Base-by-base conservation (phyloP, 2,888 invertebrate genomes). In the Troglohyphantes excavatus region DNA sequence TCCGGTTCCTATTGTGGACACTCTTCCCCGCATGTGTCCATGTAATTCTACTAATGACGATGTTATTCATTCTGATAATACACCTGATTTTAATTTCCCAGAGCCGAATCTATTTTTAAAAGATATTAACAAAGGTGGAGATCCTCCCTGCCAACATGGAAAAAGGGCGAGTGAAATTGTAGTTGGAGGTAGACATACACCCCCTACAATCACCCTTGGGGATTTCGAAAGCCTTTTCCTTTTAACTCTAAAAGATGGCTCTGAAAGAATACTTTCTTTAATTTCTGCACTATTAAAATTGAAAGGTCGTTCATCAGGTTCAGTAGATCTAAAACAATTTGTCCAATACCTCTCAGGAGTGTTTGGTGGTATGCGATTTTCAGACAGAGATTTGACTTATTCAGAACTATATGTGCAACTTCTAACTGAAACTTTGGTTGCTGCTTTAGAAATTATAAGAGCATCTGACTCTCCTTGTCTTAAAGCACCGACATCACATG, bases 401-500 rank as follows among this genome's bases (percentile, higher is more conserved):
- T 19, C 67, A n/a, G 84, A 75, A 33, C n/a, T 76, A 7, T 84
- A 73, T 21, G 27, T 75, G 2, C 29, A 84, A 46, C 75, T 84
- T 29, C 21, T 84, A 39, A 19, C 67, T 19, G 75, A 84, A 68
- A 53, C 84, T n/a, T 75, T 84, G 26, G 65, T 84, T 43, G 39
- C 67, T 53, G 21, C 84, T 19, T 33, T 84, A 13, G 84, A 84
- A 84, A 67, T 84, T 11, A 84, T 84, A 23, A 84, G 67, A 67
- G 39, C 19, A 11, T 19, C 84, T 23, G 75, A 76, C 65, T 65
- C 65, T 2, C 21, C 65, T 59, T 84, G 75, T 23, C 0, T 84
- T 21, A 17, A 2, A 3, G 27, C 53, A 26, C 70, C 70, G 33
- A 0, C 72, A 1, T 21, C 70, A 17, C 13, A 59, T 7, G 61